phyloP scores from a whole-genome alignment of 2,113 vertebrate genomes.

The Alethe castanea region DNA sequence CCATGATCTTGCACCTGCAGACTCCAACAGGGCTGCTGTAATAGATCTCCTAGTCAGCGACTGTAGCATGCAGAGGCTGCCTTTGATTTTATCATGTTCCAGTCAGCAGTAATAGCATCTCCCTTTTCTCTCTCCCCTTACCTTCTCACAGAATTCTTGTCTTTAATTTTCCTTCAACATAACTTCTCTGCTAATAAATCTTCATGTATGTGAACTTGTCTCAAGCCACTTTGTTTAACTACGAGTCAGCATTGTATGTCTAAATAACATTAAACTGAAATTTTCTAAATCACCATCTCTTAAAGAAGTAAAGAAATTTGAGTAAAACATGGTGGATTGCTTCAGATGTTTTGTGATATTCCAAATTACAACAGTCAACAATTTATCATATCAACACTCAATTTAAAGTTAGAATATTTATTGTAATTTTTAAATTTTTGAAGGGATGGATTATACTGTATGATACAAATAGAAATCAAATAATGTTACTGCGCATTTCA shows the following conservation, averaged over 20 bases:
- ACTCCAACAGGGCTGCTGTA: background rate
- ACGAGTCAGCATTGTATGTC: background rate
- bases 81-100: background rate
- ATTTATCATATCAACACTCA: background rate
- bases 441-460: background rate
- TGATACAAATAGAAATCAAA: background rate
- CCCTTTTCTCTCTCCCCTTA: background rate
- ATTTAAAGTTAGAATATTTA: background rate
- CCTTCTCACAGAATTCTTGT: rapidly evolving
- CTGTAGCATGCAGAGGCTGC: rapidly evolving
- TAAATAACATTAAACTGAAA: background rate
- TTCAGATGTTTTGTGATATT: background rate
- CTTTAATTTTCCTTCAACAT: background rate
- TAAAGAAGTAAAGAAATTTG: background rate
- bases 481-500: background rate
- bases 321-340: background rate
- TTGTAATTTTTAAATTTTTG: background rate
- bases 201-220: background rate
- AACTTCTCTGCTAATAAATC: background rate
- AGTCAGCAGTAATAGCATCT: background rate
- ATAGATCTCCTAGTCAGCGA: background rate
- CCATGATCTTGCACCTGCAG: background rate
- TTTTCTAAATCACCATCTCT: background rate
- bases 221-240: background rate
- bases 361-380: background rate